Evolutionary conservation across 2,888 invertebrate species (phyloP), one percentile per base, ranked within the genome.

Genomic region (Selenia dentaria): DNA sequence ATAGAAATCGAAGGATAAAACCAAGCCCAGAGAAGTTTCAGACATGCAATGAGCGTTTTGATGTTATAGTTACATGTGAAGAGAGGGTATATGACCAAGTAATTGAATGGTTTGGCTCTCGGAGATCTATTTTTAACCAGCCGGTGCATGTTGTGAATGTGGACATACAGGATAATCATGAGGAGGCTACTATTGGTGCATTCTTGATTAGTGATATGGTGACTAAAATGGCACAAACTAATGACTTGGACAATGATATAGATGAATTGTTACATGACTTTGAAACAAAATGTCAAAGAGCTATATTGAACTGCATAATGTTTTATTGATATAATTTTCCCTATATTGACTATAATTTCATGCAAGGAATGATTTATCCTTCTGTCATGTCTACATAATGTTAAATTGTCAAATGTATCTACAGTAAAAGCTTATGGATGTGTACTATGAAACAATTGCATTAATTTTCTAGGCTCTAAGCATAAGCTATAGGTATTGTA

Each of bases 1-100:
- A 99, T 76, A 93, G 99, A 62, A 99, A 99, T 83, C 92, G 98
- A 54, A 92, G 99, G 73, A 98, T 99, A 59, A 99, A 99, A 86
- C 92, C 94, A 18, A 94, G 93, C 49, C 99, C 99, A 1, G 98
- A 99, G 84, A 93, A 96, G 64, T 99, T 99, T 88, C 99, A 99
- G 87, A 92, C 93, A 6, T 94, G 95, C 54, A 92, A 92, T 55
- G 98, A 99, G 54, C 94, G 94, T 69, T 99, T 99, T 83, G 98
- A 99, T 88, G 94, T 99, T 40, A 93, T 99, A 48, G 95, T 99
- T 61, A 98, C 99, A 0, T 98, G 98, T 72, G 99, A 99, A 83
- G 99, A 99, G 80, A 92, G 99, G 60, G 99, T 99, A 0, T 99
- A 99, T 79, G 99, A 99, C 83, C 98, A 99, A 92, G 98, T 99